These are phyloP conservation scores for Poeciliopsis turrubarensis DNA, from an alignment of 2,113 vertebrate species.

Conservation along the genomic window DNA sequence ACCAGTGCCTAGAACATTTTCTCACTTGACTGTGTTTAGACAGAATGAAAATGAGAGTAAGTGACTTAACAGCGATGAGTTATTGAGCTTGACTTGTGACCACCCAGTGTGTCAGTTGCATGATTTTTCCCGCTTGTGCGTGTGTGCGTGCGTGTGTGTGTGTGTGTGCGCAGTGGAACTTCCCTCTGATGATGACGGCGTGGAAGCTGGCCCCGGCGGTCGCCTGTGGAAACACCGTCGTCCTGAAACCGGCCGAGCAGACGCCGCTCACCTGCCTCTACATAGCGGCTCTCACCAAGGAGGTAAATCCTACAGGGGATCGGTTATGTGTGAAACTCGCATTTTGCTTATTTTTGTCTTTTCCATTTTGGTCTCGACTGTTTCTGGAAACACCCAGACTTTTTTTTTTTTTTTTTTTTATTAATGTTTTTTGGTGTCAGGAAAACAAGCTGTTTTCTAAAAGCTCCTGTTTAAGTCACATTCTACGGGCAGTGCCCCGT, in stretches of 20 bases:
- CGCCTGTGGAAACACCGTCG: conserved; percentile 95
- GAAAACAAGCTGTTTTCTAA: too few relatives aligned
- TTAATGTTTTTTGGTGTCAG: too few relatives aligned
- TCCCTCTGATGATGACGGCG: conserved; percentile 97
- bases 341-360: not conserved
- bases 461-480: too few relatives aligned
- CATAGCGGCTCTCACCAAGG: conserved; percentile 94
- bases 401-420: too few relatives aligned
- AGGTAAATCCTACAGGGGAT: conserved; percentile 79
- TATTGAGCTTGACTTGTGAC: conserved; percentile 73
- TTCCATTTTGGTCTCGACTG: too few relatives aligned
- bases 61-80: conserved; percentile 70
- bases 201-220: conserved; percentile 98
- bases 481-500: too few relatives aligned
- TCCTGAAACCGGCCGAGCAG: conserved; percentile 97
- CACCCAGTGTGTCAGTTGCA: conserved; percentile 71
- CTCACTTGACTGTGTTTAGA: conserved; percentile 75
- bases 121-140: conserved; percentile 58
- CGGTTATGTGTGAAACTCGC: not conserved
- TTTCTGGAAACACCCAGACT: too few relatives aligned
- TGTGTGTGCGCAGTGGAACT: conserved; percentile 90
- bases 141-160: conserved; percentile 18
- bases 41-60: conserved; percentile 72
- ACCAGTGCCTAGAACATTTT: conserved; percentile 70
- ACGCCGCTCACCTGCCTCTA: conserved; percentile 96